Conservation (phyloP, 2,888 invertebrate genomes). For the Junonia oenone region DNA sequence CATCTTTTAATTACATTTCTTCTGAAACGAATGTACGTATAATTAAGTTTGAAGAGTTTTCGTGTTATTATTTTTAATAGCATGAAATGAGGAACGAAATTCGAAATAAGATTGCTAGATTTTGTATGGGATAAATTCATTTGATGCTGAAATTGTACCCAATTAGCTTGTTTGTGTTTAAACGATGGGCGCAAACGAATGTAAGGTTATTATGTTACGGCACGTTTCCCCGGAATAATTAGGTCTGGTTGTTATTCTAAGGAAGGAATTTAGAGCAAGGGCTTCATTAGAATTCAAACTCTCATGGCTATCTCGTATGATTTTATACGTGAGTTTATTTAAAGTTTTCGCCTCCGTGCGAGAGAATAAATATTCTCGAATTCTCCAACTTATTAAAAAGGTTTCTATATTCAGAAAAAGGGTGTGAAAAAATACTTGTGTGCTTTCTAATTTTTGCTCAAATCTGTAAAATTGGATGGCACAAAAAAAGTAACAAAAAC, state of each 20-base stretch:
- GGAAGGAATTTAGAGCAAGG: neutral
- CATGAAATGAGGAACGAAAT: no score
- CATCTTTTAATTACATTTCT: neutral
- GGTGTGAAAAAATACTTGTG: no score
- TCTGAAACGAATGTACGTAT: neutral
- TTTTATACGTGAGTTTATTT: neutral
- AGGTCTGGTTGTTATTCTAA: neutral
- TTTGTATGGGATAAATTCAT: neutral
- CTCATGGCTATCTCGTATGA: neutral
- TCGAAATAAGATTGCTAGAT: neutral
- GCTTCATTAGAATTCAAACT: neutral
- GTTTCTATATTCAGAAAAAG: no score
- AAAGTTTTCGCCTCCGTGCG: neutral
- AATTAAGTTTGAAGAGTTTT: neutral
- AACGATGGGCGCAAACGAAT: neutral
- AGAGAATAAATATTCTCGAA: no score
- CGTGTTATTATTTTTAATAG: neutral
- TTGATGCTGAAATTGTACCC: neutral
- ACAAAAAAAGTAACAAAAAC: no score
- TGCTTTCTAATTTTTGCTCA: no score
- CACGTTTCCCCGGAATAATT: neutral
- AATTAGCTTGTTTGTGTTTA: neutral
- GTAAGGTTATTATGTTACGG: neutral
- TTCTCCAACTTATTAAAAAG: no score
- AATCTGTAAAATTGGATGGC: no score